These are phyloP conservation scores for Copidosoma aretas DNA, from an alignment of 2,888 invertebrate genomes.

Conservation along the genomic window DNA sequence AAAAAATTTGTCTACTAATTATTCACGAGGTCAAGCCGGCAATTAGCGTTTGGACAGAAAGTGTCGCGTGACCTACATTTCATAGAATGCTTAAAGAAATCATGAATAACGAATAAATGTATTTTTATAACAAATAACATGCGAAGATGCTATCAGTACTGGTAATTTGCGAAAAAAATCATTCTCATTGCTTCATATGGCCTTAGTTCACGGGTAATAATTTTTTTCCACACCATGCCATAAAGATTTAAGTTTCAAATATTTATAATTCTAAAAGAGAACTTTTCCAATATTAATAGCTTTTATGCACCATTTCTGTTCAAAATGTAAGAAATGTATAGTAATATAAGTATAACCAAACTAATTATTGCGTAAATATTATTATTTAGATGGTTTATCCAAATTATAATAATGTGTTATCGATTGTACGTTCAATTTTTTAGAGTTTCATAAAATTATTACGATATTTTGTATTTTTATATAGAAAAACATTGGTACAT, in stretches of 20 bases:
- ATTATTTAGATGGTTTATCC: too few relatives aligned
- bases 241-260: slow-evolving; percentile 28
- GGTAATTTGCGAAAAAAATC: slow-evolving; percentile 26
- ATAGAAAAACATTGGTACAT: too few relatives aligned
- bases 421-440: too few relatives aligned
- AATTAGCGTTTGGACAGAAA: slow-evolving; percentile 21
- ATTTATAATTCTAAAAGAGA: too few relatives aligned
- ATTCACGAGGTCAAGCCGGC: slow-evolving; percentile 23
- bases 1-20: not conserved
- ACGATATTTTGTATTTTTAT: too few relatives aligned
- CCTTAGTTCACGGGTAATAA: slow-evolving; percentile 16
- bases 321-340: too few relatives aligned
- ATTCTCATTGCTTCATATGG: slow-evolving; percentile 25
- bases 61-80: slow-evolving; percentile 32
- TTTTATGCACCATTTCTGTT: too few relatives aligned
- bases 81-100: slow-evolving; percentile 32
- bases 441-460: too few relatives aligned
- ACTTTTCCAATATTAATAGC: too few relatives aligned
- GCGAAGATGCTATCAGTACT: not conserved
- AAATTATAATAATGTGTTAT: too few relatives aligned
- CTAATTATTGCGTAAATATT: too few relatives aligned
- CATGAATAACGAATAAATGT: slow-evolving; percentile 31
- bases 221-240: slow-evolving; percentile 14
- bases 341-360: too few relatives aligned
- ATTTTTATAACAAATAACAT: slow-evolving; percentile 16